phyloP scores from a whole-genome alignment of 2,888 invertebrate species.

The Hypolimnas misippus region DNA sequence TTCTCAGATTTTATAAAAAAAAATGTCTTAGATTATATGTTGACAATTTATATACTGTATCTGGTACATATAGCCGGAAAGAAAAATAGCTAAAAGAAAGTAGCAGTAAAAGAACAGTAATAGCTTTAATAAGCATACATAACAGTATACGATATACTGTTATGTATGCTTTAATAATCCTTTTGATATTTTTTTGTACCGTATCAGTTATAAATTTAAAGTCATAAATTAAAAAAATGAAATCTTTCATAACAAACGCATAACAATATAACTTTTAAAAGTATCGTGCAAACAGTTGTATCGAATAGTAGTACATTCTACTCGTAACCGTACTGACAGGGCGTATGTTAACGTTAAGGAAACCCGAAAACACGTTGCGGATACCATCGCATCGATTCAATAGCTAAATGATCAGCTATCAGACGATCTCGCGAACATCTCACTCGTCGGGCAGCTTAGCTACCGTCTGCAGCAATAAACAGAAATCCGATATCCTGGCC shows the following conservation, averaged over 20 bases:
- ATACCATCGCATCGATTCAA: conserved; percentile 27
- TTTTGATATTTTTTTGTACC: too few species aligned
- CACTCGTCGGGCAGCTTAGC: conserved; percentile 64
- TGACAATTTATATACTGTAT: too few species aligned
- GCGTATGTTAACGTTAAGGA: background rate
- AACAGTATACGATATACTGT: too few species aligned
- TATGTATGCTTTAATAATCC: too few species aligned
- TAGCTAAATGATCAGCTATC: conserved; percentile 51
- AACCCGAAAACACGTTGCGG: conserved; percentile 25
- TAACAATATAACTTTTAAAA: background rate
- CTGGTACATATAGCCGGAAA: too few species aligned
- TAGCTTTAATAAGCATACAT: too few species aligned
- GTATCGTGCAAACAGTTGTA: background rate
- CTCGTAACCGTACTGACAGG: too few species aligned
- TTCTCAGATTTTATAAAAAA: too few species aligned
- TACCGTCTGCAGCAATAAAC: conserved; percentile 72
- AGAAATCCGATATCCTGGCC: conserved; percentile 76
- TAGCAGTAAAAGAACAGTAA: too few species aligned
- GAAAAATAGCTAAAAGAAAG: too few species aligned
- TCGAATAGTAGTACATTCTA: background rate
- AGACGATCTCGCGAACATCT: conserved; percentile 67
- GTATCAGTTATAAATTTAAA: too few species aligned
- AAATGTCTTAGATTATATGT: too few species aligned
- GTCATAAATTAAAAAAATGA: background rate
- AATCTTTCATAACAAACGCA: background rate